Base-by-base conservation (phyloP, 2,888 invertebrate species). In the Polydrusus cervinus region DNA sequence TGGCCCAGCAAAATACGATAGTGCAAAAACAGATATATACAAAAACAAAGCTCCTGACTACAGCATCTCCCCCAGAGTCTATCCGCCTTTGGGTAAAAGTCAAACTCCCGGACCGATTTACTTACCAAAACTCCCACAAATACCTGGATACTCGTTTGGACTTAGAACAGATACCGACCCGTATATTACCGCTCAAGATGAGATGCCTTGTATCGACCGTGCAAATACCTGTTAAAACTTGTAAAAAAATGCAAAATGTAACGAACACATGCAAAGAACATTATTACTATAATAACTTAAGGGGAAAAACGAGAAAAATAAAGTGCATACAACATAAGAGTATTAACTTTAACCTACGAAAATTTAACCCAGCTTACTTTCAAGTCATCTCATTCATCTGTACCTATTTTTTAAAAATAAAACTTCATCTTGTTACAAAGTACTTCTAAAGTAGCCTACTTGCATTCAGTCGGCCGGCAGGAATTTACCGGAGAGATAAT, bases 111-210 rank as follows among this genome's bases (percentile, higher is more conserved):
- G 81, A 10, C 84, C 83, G 16, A 88, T 73, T 87, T 89, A 77
- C 71, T 77, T 80, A 55, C 83, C 83, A 0, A 81, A 80, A 75
- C 62, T 81, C 51, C 77, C 78, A 3, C 80, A 78, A 51, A 76
- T 80, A 25, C 86, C 53, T 80, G 86, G 89, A 34, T 92, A 89
- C 81, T 91, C 91, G 18, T 92, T 92, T 83, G 92, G 92, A 38
- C 87, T 88, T 16, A 90, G 92, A 57, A 88, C 88, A 75, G 91
- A 91, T 83, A 89, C 88, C 14, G 88, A 89, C 47, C 89, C 91
- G 6, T 89, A 91, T 85, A 88, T 92, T 79, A 89, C 91, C 62
- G 88, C 89, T 25, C 89, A 90, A 72, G 92, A 92, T 82, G 89
- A 90, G 62, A 80, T 80, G 79, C 80, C 80, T 0, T 81, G 81